phyloP scores from a whole-genome alignment of 2,888 invertebrate species.

The Agrochola circellaris region DNA sequence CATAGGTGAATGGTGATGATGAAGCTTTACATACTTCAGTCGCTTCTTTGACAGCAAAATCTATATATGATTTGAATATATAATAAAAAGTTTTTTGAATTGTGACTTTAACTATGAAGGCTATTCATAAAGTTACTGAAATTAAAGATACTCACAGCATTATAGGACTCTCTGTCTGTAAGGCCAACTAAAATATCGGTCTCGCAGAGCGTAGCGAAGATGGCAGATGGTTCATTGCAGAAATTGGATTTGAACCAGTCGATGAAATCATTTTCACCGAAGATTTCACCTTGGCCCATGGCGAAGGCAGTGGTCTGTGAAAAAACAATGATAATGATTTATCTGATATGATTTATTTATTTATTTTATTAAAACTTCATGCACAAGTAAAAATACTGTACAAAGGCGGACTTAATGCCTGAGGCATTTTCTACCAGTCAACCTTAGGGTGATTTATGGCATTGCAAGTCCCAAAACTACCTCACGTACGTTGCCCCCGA shows the following conservation, averaged over 20 bases:
- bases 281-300: slow-evolving; percentile 72
- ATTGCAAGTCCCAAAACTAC: background rate
- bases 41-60: background rate
- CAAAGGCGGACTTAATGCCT: no score
- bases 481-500: no score
- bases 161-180: slow-evolving; percentile 60
- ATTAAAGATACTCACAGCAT: slow-evolving; percentile 67
- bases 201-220: slow-evolving; percentile 50
- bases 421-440: no score
- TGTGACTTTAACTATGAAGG: background rate
- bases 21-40: background rate
- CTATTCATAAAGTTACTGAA: background rate
- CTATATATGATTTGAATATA: background rate
- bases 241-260: slow-evolving; percentile 53
- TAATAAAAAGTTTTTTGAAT: background rate
- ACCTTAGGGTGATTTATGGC: no score
- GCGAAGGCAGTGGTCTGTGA: slow-evolving; percentile 69
- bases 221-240: slow-evolving; percentile 40
- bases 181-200: slow-evolving; percentile 25
- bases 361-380: no score
- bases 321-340: slow-evolving; percentile 12
- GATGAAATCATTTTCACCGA: slow-evolving; percentile 67
- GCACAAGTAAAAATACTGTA: no score
- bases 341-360: background rate
- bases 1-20: background rate